phyloP scores from a whole-genome alignment of 1,140 invertebrate species.

The Listronotus bonariensis region DNA sequence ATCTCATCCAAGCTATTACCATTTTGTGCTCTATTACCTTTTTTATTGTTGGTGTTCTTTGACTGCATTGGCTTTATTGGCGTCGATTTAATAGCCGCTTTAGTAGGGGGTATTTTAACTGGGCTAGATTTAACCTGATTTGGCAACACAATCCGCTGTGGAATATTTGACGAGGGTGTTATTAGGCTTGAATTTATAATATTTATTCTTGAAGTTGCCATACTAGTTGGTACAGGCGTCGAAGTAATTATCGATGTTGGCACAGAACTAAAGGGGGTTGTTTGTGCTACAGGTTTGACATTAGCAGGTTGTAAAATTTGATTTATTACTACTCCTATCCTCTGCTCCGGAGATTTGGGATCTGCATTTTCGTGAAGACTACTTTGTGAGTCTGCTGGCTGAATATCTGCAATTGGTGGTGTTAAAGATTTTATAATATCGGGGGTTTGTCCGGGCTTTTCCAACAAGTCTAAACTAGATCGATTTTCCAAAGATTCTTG shows the following conservation, averaged over 20 bases:
- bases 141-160: constrained; percentile 58
- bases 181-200: constrained; percentile 51
- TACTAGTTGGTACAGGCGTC: constrained; percentile 51
- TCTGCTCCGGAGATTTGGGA: constrained; percentile 45
- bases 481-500: constrained; percentile 20
- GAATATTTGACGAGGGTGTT: constrained; percentile 46
- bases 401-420: constrained; percentile 56
- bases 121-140: constrained; percentile 53
- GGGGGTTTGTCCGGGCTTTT: constrained; percentile 32
- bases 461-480: constrained; percentile 27
- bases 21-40: constrained; percentile 31
- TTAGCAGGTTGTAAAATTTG: constrained; percentile 21
- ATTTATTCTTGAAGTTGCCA: constrained; percentile 52
- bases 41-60: constrained; percentile 52
- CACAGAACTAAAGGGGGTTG: constrained; percentile 45
- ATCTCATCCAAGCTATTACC: constrained; percentile 53
- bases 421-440: constrained; percentile 47
- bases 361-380: constrained; percentile 45
- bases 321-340: constrained; percentile 4
- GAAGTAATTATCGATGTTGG: constrained; percentile 51
- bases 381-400: constrained; percentile 54
- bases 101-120: constrained; percentile 57
- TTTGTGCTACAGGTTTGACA: constrained; percentile 55
- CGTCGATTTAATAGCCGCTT: constrained; percentile 61
- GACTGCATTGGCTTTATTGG: constrained; percentile 61